Percentiles rank a stretch among this genome's conserved stretches.
phyloP scores from a whole-genome alignment of 2,113 vertebrate genomes.

The Tringa solitaria region DNA sequence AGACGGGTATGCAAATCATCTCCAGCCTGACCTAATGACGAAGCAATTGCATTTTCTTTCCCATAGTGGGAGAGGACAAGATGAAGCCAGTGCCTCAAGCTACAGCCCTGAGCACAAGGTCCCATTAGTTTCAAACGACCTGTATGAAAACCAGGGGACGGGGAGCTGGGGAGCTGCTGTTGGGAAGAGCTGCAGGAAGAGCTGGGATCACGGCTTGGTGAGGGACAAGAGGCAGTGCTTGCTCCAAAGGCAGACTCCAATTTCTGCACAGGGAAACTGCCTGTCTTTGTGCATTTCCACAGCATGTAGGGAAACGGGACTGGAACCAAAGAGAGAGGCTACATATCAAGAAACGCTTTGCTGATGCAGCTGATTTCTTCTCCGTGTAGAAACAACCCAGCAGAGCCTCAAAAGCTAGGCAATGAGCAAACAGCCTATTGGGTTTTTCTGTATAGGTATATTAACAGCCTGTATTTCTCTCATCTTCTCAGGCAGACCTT shows the following conservation, averaged over 20 bases:
- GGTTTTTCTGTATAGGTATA: neutral
- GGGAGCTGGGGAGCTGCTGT: neutral
- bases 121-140: neutral
- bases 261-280: neutral
- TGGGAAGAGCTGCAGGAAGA: neutral
- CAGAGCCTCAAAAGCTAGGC: neutral
- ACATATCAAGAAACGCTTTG: neutral
- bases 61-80: neutral
- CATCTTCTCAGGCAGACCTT: neutral
- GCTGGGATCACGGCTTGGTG: rapidly evolving
- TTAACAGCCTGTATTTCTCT: neutral
- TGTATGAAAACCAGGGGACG: neutral
- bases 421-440: neutral
- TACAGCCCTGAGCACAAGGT: neutral
- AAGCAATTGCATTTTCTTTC: neutral
- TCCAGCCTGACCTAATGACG: neutral
- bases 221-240: neutral
- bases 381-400: neutral
- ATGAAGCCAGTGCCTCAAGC: neutral
- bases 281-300: neutral
- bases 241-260: neutral
- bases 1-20: slow-evolving; percentile 9
- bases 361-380: neutral
- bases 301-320: rapidly evolving
- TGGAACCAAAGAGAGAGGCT: neutral